Base-by-base conservation (phyloP, 2,113 vertebrate genomes). In the Nibea coibor region DNA sequence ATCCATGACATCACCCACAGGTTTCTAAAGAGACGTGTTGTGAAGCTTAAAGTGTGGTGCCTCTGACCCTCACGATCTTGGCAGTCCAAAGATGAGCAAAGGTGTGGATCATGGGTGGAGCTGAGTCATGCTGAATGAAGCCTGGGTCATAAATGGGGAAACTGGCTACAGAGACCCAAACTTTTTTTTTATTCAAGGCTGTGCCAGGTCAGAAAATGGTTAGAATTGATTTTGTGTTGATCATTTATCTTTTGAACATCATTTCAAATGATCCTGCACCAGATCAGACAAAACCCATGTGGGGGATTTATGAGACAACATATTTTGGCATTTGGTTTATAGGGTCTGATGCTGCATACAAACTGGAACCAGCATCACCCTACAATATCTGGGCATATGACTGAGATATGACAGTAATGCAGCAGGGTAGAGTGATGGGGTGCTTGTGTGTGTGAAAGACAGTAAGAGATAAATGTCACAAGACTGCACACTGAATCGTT, bases 371-470 rank as follows among this genome's bases (percentile, higher is more conserved):
- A 54, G 10, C 22, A 39, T 24, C 35, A 57, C 35, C 35, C 26
- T 24, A 61, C 24, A 51, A 45, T 10, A 35, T 62, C 7, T 39
- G 15, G 0, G n/a, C 3, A 12, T 56, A 48, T 76, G 58, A 59
- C 28, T 50, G 26, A 61, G 42, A 19, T 19, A 66, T 51, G 19
- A 59, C 19, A 68, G 3, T 50, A 48, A 43, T 58, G 15, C 28
- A 68, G 31, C 22, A 6, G 56, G 11, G 10, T 62, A 11, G 11
- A 70, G 15, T 71, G 45, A 65, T 59, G 19, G 20, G 61, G 1
- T 45, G 39, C 26, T 56, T 54, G 12, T 62, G 69, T 42, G 69
- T 57, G 61, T 61, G 56, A 65, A 51, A 77, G 56, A 56, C 47
- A 39, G 26, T 42, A 15, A 69, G 24, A 59, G 22, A 64, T 80